Conservation (phyloP, 2,797 vertebrate species). For the Setipinna tenuifilis region DNA sequence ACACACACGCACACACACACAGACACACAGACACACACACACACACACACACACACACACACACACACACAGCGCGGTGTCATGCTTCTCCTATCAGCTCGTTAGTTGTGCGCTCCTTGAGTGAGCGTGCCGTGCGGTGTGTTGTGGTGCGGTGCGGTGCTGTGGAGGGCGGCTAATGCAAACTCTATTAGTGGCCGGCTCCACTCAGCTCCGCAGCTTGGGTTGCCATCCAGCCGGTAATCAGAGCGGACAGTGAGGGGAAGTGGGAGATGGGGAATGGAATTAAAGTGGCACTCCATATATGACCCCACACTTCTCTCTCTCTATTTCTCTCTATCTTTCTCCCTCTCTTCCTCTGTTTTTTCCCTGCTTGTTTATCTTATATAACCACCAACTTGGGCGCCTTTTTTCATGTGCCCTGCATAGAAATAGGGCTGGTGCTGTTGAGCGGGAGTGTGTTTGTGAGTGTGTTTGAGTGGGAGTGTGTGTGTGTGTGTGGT, state of each 20-base stretch:
- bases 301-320: conserved; percentile 40
- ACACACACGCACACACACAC: too few relatives aligned
- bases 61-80: background rate
- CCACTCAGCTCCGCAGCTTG: background rate
- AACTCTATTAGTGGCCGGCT: conserved; percentile 8
- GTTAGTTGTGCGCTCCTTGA: background rate
- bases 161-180: background rate
- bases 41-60: too few relatives aligned
- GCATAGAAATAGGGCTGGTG: background rate
- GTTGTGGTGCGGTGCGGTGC: too few relatives aligned
- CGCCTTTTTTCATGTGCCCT: background rate
- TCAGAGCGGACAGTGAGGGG: conserved; percentile 51
- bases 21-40: too few relatives aligned
- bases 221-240: conserved; percentile 2
- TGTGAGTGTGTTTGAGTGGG: too few relatives aligned
- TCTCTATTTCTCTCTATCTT: conserved; percentile 27
- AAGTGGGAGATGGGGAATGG: conserved; percentile 52
- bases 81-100: background rate
- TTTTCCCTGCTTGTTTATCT: background rate
- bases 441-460: too few relatives aligned
- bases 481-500: background rate
- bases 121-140: background rate
- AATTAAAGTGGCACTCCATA: conserved; percentile 60
- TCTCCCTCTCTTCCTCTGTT: background rate
- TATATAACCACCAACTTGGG: background rate